Evolutionary conservation across 2,797 vertebrate species (phyloP).

Genomic region (Mormyrus proboscirostris): DNA sequence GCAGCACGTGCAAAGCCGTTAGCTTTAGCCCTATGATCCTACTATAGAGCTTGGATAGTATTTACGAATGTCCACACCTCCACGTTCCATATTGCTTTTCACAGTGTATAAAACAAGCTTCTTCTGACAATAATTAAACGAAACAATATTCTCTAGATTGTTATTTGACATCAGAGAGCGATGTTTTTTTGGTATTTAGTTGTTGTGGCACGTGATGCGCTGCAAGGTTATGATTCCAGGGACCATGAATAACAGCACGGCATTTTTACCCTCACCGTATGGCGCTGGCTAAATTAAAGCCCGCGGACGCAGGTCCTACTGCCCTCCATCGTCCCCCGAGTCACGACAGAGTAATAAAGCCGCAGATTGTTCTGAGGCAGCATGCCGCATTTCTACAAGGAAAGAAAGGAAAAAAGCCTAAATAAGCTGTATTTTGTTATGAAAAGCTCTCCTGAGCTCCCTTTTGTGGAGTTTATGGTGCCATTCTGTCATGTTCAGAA

Average conservation of each 20-base stretch:
- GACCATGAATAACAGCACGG: background rate
- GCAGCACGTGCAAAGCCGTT: background rate
- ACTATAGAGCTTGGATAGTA: background rate
- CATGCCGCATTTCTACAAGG: background rate
- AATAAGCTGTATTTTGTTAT: conserved; percentile 8
- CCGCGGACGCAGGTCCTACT: background rate
- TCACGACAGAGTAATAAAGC: background rate
- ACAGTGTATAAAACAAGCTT: background rate
- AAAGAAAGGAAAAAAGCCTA: background rate
- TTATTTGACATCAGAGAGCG: background rate
- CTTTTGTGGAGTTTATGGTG: background rate
- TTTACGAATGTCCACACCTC: background rate
- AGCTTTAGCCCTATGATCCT: conserved; percentile 32
- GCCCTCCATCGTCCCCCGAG: background rate
- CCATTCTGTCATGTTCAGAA: conserved; percentile 15
- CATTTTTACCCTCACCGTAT: background rate
- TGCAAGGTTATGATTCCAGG: background rate
- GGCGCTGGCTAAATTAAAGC: background rate
- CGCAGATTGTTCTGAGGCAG: background rate
- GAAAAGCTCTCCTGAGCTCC: conserved; percentile 9
- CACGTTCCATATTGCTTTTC: background rate
- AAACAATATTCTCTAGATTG: background rate
- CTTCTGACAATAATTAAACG: background rate
- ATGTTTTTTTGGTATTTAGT: background rate
- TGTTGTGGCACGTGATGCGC: background rate